phyloP scores from a whole-genome alignment of 2,113 vertebrate species.

The Pipra filicauda region DNA sequence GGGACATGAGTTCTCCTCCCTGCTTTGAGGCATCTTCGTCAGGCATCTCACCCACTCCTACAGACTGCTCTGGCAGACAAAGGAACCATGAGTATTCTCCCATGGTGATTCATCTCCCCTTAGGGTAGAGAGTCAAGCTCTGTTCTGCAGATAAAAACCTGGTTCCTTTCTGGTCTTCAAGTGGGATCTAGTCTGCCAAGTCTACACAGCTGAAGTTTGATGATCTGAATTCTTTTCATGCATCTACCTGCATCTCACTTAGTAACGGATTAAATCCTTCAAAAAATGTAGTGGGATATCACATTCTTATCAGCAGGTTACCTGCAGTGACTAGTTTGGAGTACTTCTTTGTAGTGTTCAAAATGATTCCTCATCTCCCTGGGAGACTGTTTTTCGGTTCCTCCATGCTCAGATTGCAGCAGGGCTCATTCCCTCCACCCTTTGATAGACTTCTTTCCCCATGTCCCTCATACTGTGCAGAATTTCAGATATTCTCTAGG shows the following conservation, averaged over 20 bases:
- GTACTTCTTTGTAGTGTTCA: background rate
- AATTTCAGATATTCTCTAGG: background rate
- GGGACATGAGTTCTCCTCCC: background rate
- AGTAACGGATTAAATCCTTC: background rate
- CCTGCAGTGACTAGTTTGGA: background rate
- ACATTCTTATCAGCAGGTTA: background rate
- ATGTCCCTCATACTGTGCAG: background rate
- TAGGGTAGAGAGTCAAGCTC: background rate
- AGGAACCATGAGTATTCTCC: background rate
- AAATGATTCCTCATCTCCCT: background rate
- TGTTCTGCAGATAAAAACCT: background rate
- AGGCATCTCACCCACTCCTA: fast-evolving
- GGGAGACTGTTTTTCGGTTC: background rate
- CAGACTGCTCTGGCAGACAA: background rate
- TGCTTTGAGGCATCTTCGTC: background rate
- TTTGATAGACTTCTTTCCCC: background rate
- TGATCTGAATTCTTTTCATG: background rate
- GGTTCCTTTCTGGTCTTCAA: background rate
- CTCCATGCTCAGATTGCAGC: background rate
- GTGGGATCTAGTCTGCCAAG: background rate
- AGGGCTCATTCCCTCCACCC: background rate
- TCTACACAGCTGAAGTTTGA: background rate
- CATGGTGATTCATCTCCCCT: background rate
- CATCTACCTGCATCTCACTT: background rate
- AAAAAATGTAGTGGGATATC: background rate